These are phyloP conservation scores for Cololabis saira DNA, from an alignment of 2,113 vertebrate species.

Conservation along the genomic window DNA sequence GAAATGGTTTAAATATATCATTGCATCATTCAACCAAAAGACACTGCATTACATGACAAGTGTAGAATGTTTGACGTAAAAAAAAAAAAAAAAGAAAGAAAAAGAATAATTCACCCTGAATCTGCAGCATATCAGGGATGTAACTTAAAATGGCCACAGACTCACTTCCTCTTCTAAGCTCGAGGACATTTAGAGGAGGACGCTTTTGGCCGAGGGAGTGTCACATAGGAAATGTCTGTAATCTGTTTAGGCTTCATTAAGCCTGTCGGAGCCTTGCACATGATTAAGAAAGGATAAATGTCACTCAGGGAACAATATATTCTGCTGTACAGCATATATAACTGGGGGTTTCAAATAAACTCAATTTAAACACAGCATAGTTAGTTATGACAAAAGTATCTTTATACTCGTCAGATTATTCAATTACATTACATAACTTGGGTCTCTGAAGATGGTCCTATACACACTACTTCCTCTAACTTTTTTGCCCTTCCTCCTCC, in stretches of 20 bases:
- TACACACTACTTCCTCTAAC: no score
- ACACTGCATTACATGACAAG: no score
- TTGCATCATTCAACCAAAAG: no score
- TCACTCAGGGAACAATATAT: constrained; percentile 21
- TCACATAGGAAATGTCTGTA: constrained; percentile 50
- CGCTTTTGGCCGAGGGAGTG: constrained; percentile 40
- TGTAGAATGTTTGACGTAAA: neutral
- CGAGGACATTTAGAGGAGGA: constrained; percentile 51
- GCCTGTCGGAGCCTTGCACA: constrained; percentile 14
- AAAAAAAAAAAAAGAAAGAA: neutral
- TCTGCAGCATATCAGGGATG: constrained; percentile 27
- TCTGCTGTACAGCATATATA: neutral
- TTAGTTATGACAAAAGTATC: no score
- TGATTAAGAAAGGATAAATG: constrained; percentile 27
- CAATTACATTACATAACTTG: no score
- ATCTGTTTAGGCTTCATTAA: constrained; percentile 60
- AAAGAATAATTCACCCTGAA: neutral
- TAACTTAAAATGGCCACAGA: constrained; percentile 52
- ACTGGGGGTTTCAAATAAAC: constrained; percentile 3
- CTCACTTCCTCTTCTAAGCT: constrained; percentile 60
- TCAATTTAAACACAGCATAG: neutral
- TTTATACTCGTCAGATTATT: no score
- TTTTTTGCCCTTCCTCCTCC: no score
- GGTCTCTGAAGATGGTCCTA: no score
- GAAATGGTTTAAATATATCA: no score